These are phyloP conservation scores for Ptychoptera contaminata DNA, from an alignment of 2,888 invertebrate genomes.

Conservation along the genomic window DNA sequence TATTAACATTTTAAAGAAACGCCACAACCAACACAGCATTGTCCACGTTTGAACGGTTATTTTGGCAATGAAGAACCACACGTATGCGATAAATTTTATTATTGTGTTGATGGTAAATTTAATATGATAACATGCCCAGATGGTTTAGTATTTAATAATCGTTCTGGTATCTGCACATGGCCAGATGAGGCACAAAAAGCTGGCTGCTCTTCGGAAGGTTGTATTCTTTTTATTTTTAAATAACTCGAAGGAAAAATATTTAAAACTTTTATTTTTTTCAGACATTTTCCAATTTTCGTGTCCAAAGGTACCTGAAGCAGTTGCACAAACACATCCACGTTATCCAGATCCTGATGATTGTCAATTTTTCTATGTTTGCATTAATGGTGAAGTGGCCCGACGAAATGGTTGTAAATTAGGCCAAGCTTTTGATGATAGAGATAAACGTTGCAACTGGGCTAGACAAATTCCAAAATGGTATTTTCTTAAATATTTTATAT, in stretches of 20 bases:
- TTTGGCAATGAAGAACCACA: constrained; percentile 66
- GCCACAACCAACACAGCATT: constrained; percentile 56
- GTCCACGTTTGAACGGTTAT: constrained; percentile 72
- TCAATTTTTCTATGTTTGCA: constrained; percentile 84
- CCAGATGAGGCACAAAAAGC: constrained; percentile 79
- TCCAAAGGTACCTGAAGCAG: constrained; percentile 56
- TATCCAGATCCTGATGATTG: constrained; percentile 81
- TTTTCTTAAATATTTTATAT: constrained; percentile 17
- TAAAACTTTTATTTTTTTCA: constrained; percentile 23
- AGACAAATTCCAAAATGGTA: constrained; percentile 82
- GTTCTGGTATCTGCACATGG: constrained; percentile 84
- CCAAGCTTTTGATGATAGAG: constrained; percentile 72
- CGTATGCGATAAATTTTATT: constrained; percentile 75
- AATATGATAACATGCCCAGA: constrained; percentile 81
- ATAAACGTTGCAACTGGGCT: constrained; percentile 70
- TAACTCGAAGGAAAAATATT: too few species aligned
- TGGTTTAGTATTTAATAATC: constrained; percentile 75
- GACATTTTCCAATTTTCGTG: constrained; percentile 75
- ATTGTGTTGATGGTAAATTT: constrained; percentile 76
- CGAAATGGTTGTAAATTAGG: constrained; percentile 78
- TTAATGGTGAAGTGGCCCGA: constrained; percentile 70
- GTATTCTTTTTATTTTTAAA: constrained; percentile 1
- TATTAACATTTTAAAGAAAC: constrained; percentile 39
- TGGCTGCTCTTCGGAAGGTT: constrained; percentile 67
- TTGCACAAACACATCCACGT: constrained; percentile 64